Evolutionary conservation across 2,888 invertebrate species (phyloP).

Genomic region (Perizoma affinitatum): DNA sequence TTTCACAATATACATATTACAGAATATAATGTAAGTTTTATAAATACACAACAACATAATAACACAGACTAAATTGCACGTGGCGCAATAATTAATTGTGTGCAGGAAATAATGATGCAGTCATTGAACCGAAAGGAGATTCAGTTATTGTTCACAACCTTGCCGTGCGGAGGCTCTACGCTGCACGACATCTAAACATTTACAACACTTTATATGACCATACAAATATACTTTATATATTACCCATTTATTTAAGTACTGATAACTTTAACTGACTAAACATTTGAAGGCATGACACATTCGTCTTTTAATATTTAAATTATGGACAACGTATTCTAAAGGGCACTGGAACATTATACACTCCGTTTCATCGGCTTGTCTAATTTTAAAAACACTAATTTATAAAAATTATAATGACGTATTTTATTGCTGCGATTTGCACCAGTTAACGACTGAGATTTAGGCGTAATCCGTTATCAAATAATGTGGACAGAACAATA

Average conservation of each 20-base stretch:
- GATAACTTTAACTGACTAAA: constrained; percentile 80
- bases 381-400: constrained; percentile 75
- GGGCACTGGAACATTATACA: constrained; percentile 82
- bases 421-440: constrained; percentile 78
- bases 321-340: constrained; percentile 82
- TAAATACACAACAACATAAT: constrained; percentile 84
- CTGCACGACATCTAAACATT: constrained; percentile 52
- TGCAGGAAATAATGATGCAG: constrained; percentile 79
- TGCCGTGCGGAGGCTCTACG: constrained; percentile 41
- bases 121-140: constrained; percentile 81
- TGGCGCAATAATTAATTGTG: constrained; percentile 71
- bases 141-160: constrained; percentile 78
- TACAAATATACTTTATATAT: constrained; percentile 47
- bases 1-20: constrained; percentile 83
- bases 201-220: constrained; percentile 43
- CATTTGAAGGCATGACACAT: constrained; percentile 80
- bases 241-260: constrained; percentile 79
- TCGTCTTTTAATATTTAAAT: constrained; percentile 66
- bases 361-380: constrained; percentile 72
- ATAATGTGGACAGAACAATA: constrained; percentile 75
- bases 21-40: constrained; percentile 75
- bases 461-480: constrained; percentile 66
- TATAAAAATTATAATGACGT: constrained; percentile 72
- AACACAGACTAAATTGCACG: constrained; percentile 84
- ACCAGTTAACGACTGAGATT: constrained; percentile 68